Conservation (phyloP, 2,113 vertebrate genomes). For the Aphyosemion australe region DNA sequence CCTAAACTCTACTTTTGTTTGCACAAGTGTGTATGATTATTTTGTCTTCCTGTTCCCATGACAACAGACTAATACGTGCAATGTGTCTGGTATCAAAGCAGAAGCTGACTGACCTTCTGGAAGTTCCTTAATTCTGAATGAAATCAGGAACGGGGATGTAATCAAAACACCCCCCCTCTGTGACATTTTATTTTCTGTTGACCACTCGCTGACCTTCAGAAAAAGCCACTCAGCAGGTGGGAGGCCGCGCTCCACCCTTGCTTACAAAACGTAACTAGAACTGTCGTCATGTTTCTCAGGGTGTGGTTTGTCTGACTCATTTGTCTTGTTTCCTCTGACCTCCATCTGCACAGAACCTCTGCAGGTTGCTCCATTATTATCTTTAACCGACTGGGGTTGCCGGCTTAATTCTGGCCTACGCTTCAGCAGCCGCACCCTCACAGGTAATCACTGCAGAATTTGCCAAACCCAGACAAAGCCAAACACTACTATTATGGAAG, state of each 20-base stretch:
- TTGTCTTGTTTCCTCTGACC: constrained; percentile 57
- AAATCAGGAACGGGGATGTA: constrained; percentile 49
- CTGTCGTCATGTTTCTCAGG: constrained; percentile 38
- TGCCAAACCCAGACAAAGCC: constrained; percentile 26
- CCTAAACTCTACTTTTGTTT: too few relatives aligned
- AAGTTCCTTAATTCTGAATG: constrained; percentile 19
- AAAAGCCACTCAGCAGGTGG: neutral
- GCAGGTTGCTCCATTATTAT: constrained; percentile 25
- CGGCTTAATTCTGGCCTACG: constrained; percentile 26
- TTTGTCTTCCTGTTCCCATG: too few relatives aligned
- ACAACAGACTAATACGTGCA: too few relatives aligned
- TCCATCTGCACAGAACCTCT: constrained; percentile 23
- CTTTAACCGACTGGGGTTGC: constrained; percentile 12
- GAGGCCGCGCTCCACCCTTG: constrained; percentile 22
- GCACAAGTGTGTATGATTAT: too few relatives aligned
- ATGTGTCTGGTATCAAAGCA: too few relatives aligned
- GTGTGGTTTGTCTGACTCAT: constrained; percentile 44
- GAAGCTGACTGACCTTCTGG: constrained; percentile 13
- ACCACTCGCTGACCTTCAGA: constrained; percentile 1
- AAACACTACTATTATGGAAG: constrained; percentile 43
- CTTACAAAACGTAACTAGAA: constrained; percentile 18
- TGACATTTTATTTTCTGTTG: neutral
- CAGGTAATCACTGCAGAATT: constrained; percentile 48
- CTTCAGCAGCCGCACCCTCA: constrained; percentile 52
- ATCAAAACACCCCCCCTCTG: constrained; percentile 9